Evolutionary conservation across 2,888 invertebrate species (phyloP).

Genomic region (Heliothis peltigera): DNA sequence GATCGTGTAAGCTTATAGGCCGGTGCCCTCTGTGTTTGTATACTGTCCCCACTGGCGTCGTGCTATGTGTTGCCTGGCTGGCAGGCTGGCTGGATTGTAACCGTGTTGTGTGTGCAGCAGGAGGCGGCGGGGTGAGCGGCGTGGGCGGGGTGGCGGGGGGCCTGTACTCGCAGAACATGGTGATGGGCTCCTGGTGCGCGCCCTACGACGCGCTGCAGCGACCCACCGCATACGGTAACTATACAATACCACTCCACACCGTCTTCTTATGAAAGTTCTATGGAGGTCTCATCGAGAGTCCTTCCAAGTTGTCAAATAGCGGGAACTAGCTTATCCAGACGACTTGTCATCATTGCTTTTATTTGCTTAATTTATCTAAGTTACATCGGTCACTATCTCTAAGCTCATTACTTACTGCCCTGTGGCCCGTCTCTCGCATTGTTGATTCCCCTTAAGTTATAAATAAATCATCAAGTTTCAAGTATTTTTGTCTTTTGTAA

Average conservation of each 20-base stretch:
- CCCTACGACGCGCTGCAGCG: constrained; percentile 96
- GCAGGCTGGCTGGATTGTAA: constrained; percentile 5
- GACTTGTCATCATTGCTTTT: neutral
- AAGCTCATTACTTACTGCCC: neutral
- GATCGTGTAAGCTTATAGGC: neutral
- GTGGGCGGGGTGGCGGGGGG: constrained; percentile 89
- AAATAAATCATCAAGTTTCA: neutral
- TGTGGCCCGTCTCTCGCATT: neutral
- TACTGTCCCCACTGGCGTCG: no score
- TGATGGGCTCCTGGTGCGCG: constrained; percentile 93
- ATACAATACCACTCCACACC: neutral
- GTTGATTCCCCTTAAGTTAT: neutral
- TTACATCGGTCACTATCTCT: neutral
- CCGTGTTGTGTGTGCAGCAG: constrained; percentile 51
- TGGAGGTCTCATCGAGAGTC: no score
- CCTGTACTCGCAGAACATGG: constrained; percentile 94
- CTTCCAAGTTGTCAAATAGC: no score
- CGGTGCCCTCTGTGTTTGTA: neutral
- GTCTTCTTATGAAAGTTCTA: neutral
- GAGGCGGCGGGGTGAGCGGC: constrained; percentile 76
- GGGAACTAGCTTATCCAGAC: neutral
- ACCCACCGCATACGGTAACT: constrained; percentile 94
- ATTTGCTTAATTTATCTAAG: neutral
- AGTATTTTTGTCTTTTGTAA: no score
- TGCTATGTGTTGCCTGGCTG: no score